Conservation (phyloP, 2,797 vertebrate species). For the Diplodus sargus region DNA sequence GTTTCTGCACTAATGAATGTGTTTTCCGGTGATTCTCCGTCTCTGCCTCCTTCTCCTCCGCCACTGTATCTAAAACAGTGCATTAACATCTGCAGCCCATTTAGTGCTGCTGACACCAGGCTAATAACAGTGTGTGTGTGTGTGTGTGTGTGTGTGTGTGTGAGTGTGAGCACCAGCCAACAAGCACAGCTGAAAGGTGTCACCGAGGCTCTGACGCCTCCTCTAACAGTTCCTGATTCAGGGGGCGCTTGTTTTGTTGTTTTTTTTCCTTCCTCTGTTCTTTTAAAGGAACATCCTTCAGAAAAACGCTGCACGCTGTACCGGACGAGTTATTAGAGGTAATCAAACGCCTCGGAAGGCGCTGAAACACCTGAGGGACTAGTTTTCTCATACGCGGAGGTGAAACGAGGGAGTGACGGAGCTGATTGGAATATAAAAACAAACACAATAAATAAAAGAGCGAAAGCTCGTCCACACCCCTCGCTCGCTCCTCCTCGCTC, state of each 20-base stretch:
- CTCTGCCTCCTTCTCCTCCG: constrained; percentile 72
- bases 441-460: background rate
- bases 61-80: constrained; percentile 80
- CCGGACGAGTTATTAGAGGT: constrained; percentile 46
- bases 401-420: constrained; percentile 24
- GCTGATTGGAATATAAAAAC: constrained; percentile 24
- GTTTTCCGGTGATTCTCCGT: constrained; percentile 62
- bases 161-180: constrained; percentile 75
- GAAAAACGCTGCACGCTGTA: constrained; percentile 44
- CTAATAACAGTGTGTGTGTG: constrained; percentile 78
- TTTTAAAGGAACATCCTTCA: constrained; percentile 56
- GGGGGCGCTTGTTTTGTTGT: constrained; percentile 46
- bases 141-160: constrained; percentile 45
- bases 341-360: constrained; percentile 63
- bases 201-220: constrained; percentile 73
- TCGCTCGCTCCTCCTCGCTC: constrained; percentile 1
- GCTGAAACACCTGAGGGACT: constrained; percentile 47
- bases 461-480: too few relatives aligned
- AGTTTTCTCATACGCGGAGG: constrained; percentile 37
- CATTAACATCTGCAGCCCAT: constrained; percentile 87
- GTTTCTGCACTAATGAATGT: constrained; percentile 56
- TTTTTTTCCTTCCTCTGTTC: background rate
- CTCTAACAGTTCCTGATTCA: constrained; percentile 82
- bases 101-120: constrained; percentile 80
- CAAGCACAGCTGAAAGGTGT: constrained; percentile 83